phyloP scores from a whole-genome alignment of 1,140 invertebrate species.

The Bicyclus anynana region DNA sequence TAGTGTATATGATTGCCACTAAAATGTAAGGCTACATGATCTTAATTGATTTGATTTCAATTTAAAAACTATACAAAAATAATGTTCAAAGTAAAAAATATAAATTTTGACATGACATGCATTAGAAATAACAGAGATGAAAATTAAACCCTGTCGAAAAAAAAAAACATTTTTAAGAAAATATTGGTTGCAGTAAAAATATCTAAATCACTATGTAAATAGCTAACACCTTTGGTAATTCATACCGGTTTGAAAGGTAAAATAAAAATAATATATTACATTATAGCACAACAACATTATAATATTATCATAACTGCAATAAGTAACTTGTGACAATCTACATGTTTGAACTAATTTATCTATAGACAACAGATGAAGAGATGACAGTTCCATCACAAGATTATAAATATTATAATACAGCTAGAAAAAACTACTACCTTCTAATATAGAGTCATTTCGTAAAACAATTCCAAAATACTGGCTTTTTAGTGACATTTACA shows the following conservation, averaged over 20 bases:
- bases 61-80: slow-evolving; percentile 48
- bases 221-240: slow-evolving; percentile 74
- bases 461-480: slow-evolving; percentile 20
- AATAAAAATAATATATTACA: slow-evolving; percentile 54
- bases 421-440: slow-evolving; percentile 10
- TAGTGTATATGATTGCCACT: slow-evolving; percentile 52
- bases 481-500: slow-evolving; percentile 16
- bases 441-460: not conserved
- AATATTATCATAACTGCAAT: slow-evolving; percentile 37
- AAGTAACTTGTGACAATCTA: slow-evolving; percentile 39
- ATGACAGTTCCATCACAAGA: not conserved
- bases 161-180: slow-evolving; percentile 36
- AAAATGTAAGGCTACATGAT: slow-evolving; percentile 37
- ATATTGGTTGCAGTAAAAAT: slow-evolving; percentile 46
- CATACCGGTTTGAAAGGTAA: slow-evolving; percentile 63
- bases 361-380: not conserved
- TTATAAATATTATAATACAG: slow-evolving; percentile 9
- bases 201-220: slow-evolving; percentile 62
- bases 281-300: slow-evolving; percentile 49
- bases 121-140: slow-evolving; percentile 23
- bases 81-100: slow-evolving; percentile 31
- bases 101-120: slow-evolving; percentile 7
- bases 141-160: slow-evolving; percentile 39
- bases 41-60: slow-evolving; percentile 22
- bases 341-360: slow-evolving; percentile 9